A percentile compares a stretch with the other conserved stretches of the same genome.
These are phyloP conservation scores for Anorthoa munda DNA, from an alignment of 2,888 invertebrate genomes.

Conservation along the genomic window DNA sequence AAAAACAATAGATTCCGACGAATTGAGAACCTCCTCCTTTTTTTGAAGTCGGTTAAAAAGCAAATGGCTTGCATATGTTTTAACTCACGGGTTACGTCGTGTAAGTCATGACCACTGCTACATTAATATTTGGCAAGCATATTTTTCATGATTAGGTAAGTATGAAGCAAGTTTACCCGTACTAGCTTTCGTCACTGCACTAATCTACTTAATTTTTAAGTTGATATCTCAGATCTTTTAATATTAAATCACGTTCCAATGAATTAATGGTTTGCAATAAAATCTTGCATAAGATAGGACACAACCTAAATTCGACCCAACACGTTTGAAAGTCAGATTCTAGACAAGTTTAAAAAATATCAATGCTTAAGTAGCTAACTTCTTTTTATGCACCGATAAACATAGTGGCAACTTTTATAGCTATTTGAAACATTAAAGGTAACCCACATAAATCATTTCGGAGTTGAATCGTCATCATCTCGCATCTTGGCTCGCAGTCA, in stretches of 20 bases:
- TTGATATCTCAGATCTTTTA: neutral
- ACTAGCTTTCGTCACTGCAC: neutral
- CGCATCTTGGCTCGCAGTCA: too few relatives aligned
- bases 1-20: too few relatives aligned
- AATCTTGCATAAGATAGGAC: neutral
- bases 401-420: neutral
- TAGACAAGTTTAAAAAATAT: neutral
- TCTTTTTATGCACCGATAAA: neutral
- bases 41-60: too few relatives aligned
- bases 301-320: neutral
- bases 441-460: too few relatives aligned
- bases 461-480: too few relatives aligned
- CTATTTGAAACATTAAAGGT: too few relatives aligned
- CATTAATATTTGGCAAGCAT: too few relatives aligned
- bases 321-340: conserved; percentile 17
- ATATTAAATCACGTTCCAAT: conserved; percentile 4
- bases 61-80: too few relatives aligned
- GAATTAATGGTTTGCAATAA: conserved; percentile 1
- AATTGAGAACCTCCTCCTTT: too few relatives aligned
- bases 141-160: too few relatives aligned
- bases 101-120: too few relatives aligned
- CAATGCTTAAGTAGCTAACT: neutral
- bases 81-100: too few relatives aligned
- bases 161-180: neutral
- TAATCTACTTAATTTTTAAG: neutral